A percentile compares a stretch with the other conserved stretches of the same genome.
phyloP scores from a whole-genome alignment of 1,140 invertebrate species.

The Brachystomella parvula region DNA sequence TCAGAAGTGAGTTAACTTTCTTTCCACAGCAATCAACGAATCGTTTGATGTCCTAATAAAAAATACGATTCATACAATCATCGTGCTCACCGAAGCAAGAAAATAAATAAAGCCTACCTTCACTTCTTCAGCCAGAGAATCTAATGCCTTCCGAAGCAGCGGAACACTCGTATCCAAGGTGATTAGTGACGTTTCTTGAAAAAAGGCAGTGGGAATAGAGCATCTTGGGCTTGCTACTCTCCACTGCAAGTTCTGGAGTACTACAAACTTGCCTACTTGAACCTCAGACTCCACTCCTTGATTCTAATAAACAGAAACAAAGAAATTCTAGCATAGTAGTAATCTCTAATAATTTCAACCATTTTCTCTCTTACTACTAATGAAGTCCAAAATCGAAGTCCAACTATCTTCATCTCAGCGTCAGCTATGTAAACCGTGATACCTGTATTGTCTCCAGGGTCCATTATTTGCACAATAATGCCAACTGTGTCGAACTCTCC shows the following conservation, averaged over 20 bases:
- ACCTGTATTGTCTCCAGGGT: background rate
- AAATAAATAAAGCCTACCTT: background rate
- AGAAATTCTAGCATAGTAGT: background rate
- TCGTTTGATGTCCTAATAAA: background rate
- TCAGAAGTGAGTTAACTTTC: background rate
- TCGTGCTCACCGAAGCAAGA: background rate
- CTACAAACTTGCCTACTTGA: background rate
- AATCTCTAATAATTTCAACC: background rate
- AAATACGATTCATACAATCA: background rate
- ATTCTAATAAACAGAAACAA: background rate
- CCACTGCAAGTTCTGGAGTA: background rate
- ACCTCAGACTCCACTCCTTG: background rate
- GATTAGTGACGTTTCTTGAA: background rate
- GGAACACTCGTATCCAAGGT: background rate
- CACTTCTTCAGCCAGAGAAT: background rate
- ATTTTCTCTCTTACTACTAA: background rate
- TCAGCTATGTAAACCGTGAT: background rate
- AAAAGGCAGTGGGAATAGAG: background rate
- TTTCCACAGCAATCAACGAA: background rate
- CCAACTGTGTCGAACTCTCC: conserved; percentile 8
- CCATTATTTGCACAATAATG: conserved; percentile 1
- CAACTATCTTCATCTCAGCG: background rate
- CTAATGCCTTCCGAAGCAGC: background rate
- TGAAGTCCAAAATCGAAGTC: background rate
- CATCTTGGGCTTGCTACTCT: background rate